Evolutionary conservation across 1,140 invertebrate genomes (phyloP).

Genomic region (Pomacea maculata): DNA sequence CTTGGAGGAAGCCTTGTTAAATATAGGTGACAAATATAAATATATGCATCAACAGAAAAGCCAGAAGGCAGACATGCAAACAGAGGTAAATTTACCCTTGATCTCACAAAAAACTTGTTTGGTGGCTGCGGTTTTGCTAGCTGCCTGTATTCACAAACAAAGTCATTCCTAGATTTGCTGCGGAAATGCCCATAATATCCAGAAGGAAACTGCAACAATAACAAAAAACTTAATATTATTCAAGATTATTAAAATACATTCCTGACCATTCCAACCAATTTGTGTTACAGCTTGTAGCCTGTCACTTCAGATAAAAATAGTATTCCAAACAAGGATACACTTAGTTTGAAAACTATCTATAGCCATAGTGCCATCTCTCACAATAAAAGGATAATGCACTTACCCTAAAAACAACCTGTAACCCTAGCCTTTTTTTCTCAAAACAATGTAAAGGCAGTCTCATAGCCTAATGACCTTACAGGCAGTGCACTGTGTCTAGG

Average conservation of each 20-base stretch:
- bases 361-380: neutral
- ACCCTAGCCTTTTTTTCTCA: too few relatives aligned
- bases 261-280: neutral
- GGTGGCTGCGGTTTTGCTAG: conserved; percentile 60
- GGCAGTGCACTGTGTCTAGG: too few relatives aligned
- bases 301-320: neutral
- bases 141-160: conserved; percentile 60
- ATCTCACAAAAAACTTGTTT: conserved; percentile 49
- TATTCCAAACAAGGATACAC: neutral
- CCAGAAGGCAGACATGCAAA: neutral
- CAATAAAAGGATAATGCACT: neutral
- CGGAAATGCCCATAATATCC: conserved; percentile 62
- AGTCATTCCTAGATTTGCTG: conserved; percentile 58
- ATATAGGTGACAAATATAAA: neutral
- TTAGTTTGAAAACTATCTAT: neutral
- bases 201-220: conserved; percentile 55
- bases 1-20: too few relatives aligned
- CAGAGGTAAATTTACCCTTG: conserved; percentile 40
- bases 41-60: neutral
- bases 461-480: too few relatives aligned
- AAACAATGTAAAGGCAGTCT: too few relatives aligned
- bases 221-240: neutral
- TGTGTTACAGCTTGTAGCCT: neutral
- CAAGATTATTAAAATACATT: neutral
- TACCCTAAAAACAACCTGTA: too few relatives aligned